Base-by-base conservation (phyloP, 1,140 invertebrate genomes). In the Lamellibrachia luymesi region DNA sequence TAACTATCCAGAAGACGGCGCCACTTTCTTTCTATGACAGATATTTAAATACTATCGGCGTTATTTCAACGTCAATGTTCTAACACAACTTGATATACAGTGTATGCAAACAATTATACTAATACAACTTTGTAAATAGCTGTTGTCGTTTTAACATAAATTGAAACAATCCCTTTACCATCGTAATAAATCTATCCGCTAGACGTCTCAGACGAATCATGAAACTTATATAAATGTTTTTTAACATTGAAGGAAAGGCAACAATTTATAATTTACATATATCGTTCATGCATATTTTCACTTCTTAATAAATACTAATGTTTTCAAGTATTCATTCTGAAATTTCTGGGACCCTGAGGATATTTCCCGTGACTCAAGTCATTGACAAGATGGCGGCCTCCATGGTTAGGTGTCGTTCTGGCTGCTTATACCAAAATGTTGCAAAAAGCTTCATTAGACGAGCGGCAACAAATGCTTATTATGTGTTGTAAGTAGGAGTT, bases 321-420 rank as follows among this genome's bases (percentile, higher is more conserved):
- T 80, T 80, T 22, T 80, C 25, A 80, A 80, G 64, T 22, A 17
- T 80, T 80, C 64, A 22, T 22, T 10, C 25, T 80, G 64, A 80
- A 80, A 22, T 80, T 80, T 80, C 64, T 4, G 64, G 64, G 25
- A 80, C 8, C 64, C 64, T 80, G 17, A 80, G 64, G 7, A 22
- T 80, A 2, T 80, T 22, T 80, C 64, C 64, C 64, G 64, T 80
- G 64, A 22, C 50, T 93, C 92, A 92, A 92, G 93, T 64, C 51
- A 92, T 91, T 90, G 90, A n/a, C 50, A 93, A 93, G n/a, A 93
- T 93, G 92, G 92, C 92, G 64, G 92, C 92, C 64, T 93, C 92
- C 64, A 52, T 90, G 89, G 52, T 93, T 6, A 17, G 92, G 51
- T 49, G 22, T 93, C 92, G 64, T 90, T 50, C 89, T 90, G 51